phyloP scores from a whole-genome alignment of 2,113 vertebrate genomes.

The Dicerorhinus sumatrensis region DNA sequence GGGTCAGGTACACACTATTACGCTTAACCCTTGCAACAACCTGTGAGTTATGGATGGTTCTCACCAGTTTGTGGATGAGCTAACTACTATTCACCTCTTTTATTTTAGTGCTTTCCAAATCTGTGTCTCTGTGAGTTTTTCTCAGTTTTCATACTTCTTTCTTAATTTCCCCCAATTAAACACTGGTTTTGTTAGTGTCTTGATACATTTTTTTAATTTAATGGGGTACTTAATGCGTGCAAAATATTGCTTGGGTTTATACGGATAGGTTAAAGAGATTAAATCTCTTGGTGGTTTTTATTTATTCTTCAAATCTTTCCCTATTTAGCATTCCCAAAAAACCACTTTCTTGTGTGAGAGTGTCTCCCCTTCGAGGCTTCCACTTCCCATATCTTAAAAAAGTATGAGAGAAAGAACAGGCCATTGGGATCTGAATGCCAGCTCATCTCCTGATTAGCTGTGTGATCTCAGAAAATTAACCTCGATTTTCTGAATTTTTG shows the following conservation, averaged over 20 bases:
- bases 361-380: not conserved
- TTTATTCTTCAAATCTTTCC: not conserved
- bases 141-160: not conserved
- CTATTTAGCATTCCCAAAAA: not conserved
- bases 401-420: not conserved
- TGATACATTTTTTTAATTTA: conserved; percentile 37
- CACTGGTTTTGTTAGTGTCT: not conserved
- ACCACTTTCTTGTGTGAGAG: not conserved
- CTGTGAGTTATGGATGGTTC: not conserved
- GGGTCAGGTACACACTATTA: not conserved
- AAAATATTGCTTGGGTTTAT: not conserved
- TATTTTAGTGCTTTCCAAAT: not conserved
- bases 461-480: not conserved
- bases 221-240: not conserved
- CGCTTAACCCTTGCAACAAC: not conserved
- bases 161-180: not conserved
- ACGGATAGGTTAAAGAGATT: not conserved
- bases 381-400: not conserved
- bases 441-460: not conserved
- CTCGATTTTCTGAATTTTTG: not conserved
- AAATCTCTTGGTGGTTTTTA: not conserved
- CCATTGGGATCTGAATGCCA: not conserved
- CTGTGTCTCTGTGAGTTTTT: not conserved
- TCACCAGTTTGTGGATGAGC: not conserved
- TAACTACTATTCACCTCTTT: not conserved